Percentiles rank a stretch among this genome's conserved stretches.
These are phyloP conservation scores for Eupeodes luniger DNA, from an alignment of 2,888 invertebrate genomes.

Conservation along the genomic window DNA sequence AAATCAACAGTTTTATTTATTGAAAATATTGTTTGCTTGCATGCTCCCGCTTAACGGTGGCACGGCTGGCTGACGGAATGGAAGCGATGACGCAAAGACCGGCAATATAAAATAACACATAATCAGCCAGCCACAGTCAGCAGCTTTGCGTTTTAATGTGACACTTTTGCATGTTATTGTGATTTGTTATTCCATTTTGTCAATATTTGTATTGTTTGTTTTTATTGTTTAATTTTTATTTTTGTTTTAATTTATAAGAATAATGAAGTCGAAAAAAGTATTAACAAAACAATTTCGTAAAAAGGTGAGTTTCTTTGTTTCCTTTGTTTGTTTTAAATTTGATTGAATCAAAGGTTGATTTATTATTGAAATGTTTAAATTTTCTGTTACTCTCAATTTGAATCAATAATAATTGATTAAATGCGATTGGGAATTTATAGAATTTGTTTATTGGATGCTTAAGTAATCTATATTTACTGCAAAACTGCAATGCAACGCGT, in stretches of 20 bases:
- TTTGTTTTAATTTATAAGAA: neutral
- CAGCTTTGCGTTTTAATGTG: neutral
- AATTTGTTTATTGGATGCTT: neutral
- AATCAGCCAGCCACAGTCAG: neutral
- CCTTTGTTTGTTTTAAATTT: neutral
- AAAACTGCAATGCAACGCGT: constrained; percentile 1
- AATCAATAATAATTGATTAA: neutral
- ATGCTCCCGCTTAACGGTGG: neutral
- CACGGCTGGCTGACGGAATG: too few relatives aligned
- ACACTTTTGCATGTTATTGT: neutral
- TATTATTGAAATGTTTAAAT: neutral
- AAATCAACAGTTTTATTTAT: constrained; percentile 55
- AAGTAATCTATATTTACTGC: constrained; percentile 5
- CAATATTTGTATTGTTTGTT: neutral
- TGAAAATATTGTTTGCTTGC: neutral
- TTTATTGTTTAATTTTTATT: neutral
- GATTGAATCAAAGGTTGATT: neutral
- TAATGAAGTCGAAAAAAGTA: neutral
- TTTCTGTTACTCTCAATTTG: neutral
- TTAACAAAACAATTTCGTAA: constrained; percentile 32
- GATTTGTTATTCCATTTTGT: neutral
- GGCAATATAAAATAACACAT: constrained; percentile 1
- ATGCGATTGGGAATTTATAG: neutral
- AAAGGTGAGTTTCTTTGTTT: constrained; percentile 42
- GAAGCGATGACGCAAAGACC: too few relatives aligned